phyloP scores from a whole-genome alignment of 2,888 invertebrate genomes.

The Apomyelois bistriatella region DNA sequence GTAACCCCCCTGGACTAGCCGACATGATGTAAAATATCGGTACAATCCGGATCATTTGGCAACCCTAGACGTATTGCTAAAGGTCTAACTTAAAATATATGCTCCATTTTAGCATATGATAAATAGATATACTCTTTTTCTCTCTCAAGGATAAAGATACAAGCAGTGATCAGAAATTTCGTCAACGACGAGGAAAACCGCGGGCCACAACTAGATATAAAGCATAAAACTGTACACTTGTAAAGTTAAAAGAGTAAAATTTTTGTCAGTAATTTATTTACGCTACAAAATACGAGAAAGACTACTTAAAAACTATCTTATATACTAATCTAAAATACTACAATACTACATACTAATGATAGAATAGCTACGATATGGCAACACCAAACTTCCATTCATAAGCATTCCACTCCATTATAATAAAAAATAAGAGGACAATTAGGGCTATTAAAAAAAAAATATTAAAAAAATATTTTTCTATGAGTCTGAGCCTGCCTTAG shows the following conservation, averaged over 20 bases:
- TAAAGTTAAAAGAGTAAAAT: background rate
- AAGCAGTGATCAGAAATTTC: too few relatives aligned
- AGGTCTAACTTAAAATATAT: too few relatives aligned
- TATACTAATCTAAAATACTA: background rate
- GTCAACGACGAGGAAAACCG: too few relatives aligned
- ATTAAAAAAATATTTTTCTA: background rate
- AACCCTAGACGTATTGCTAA: too few relatives aligned
- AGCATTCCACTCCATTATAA: conserved; percentile 42
- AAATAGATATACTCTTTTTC: too few relatives aligned
- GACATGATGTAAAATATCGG: too few relatives aligned
- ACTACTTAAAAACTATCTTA: background rate
- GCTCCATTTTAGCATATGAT: too few relatives aligned
- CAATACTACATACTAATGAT: background rate
- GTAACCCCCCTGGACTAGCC: too few relatives aligned
- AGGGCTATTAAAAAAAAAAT: conserved; percentile 12
- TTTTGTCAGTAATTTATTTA: background rate
- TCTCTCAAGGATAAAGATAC: too few relatives aligned
- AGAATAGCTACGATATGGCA: conserved; percentile 69
- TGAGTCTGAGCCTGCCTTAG: too few relatives aligned
- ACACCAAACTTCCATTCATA: conserved; percentile 39
- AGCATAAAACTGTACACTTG: background rate
- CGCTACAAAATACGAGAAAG: background rate
- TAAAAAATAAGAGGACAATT: conserved; percentile 14
- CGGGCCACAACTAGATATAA: too few relatives aligned
- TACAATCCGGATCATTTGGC: too few relatives aligned